These are phyloP conservation scores for Vultur gryphus DNA, from an alignment of 2,797 vertebrate genomes.

Conservation along the genomic window DNA sequence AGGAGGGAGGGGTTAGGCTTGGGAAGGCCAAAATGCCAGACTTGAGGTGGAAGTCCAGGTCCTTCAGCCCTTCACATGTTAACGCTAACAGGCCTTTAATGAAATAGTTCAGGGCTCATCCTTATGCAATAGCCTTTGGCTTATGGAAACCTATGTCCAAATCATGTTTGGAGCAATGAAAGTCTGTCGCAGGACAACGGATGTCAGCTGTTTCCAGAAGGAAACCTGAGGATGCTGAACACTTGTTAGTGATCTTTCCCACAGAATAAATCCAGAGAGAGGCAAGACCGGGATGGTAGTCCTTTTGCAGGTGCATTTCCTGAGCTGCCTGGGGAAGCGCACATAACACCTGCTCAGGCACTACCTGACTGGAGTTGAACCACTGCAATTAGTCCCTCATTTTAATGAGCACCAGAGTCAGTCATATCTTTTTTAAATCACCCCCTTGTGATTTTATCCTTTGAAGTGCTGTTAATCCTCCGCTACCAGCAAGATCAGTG, in stretches of 20 bases:
- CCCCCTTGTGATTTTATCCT: conserved; percentile 52
- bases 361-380: conserved; percentile 42
- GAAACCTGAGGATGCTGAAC: not conserved
- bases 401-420: conserved; percentile 55
- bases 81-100: not conserved
- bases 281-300: not conserved
- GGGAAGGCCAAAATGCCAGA: not conserved
- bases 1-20: not conserved
- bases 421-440: conserved; percentile 55
- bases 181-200: not conserved
- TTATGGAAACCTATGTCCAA: not conserved
- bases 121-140: not conserved
- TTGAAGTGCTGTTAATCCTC: conserved; percentile 20
- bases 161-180: not conserved
- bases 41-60: not conserved
- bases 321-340: conserved; percentile 33
- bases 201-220: not conserved
- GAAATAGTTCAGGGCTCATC: not conserved
- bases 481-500: not conserved
- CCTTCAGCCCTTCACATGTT: not conserved
- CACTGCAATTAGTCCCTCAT: conserved; percentile 55
- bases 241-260: not conserved
- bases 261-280: not conserved
- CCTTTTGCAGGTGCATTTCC: conserved; percentile 37
- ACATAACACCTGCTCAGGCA: conserved; percentile 33